phyloP scores from a whole-genome alignment of 2,113 vertebrate species.

The Narcine bancroftii region DNA sequence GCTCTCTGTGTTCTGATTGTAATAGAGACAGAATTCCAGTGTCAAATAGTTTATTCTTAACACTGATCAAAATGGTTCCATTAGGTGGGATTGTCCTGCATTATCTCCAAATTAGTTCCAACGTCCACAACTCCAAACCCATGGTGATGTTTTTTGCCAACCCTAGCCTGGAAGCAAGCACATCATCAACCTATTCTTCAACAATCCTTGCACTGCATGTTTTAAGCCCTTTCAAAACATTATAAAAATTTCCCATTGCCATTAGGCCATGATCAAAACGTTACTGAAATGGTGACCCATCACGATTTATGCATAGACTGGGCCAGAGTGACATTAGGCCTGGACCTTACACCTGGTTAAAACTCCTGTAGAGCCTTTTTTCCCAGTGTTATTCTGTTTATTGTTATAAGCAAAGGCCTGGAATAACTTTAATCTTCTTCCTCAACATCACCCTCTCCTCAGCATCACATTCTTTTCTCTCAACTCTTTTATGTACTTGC shows the following conservation, averaged over 20 bases:
- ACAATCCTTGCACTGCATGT: not conserved
- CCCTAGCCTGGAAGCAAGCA: not conserved
- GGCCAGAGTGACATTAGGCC: not conserved
- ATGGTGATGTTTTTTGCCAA: not conserved
- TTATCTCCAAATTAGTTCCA: not conserved
- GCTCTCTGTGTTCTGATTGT: not conserved
- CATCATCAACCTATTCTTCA: not conserved
- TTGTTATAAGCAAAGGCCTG: not conserved
- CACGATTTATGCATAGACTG: not conserved
- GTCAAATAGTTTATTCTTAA: not conserved
- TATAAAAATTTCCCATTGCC: not conserved
- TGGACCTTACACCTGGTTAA: not conserved
- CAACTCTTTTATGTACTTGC: not conserved
- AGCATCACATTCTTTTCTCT: not conserved
- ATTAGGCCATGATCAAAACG: not conserved
- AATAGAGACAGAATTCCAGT: not conserved
- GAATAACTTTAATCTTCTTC: not conserved
- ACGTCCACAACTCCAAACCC: not conserved
- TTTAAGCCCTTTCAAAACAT: not conserved
- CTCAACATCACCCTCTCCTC: not conserved
- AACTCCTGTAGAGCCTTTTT: not conserved
- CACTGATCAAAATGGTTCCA: not conserved
- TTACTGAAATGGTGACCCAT: not conserved
- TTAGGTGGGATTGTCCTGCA: not conserved
- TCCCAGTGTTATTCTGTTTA: not conserved